Conservation (phyloP, 2,888 invertebrate genomes). For the Blastobasis lacticolella region DNA sequence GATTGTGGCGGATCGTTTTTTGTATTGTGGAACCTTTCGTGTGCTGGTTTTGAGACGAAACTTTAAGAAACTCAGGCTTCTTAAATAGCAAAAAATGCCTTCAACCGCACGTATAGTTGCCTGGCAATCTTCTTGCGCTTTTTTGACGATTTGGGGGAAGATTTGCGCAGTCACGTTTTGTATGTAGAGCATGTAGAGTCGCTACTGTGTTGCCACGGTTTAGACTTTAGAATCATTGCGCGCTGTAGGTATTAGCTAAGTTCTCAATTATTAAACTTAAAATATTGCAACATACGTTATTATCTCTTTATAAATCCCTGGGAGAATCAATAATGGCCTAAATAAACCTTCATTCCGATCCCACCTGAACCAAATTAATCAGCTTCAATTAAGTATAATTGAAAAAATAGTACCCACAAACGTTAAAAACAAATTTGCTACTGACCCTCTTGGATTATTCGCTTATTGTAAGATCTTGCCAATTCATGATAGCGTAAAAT, state of each 20-base stretch:
- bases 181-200: no score
- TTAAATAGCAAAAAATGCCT: no score
- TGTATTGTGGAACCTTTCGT: no score
- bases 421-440: background rate
- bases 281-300: background rate
- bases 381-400: background rate
- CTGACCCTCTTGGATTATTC: background rate
- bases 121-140: no score
- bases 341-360: background rate
- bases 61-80: no score
- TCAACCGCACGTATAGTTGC: no score
- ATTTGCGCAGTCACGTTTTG: no score
- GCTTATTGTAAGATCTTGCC: background rate
- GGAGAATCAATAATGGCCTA: conserved; percentile 1
- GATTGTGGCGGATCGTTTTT: conserved; percentile 11
- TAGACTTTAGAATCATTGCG: no score
- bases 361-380: background rate
- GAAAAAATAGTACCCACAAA: conserved; percentile 2
- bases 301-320: background rate
- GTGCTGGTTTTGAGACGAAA: no score
- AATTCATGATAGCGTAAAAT: background rate
- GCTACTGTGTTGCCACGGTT: no score
- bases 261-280: conserved; percentile 1
- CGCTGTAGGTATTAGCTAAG: background rate
- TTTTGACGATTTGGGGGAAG: no score